These are phyloP conservation scores for Anadara kagoshimensis DNA, from an alignment of 1,140 invertebrate species.

Conservation along the genomic window DNA sequence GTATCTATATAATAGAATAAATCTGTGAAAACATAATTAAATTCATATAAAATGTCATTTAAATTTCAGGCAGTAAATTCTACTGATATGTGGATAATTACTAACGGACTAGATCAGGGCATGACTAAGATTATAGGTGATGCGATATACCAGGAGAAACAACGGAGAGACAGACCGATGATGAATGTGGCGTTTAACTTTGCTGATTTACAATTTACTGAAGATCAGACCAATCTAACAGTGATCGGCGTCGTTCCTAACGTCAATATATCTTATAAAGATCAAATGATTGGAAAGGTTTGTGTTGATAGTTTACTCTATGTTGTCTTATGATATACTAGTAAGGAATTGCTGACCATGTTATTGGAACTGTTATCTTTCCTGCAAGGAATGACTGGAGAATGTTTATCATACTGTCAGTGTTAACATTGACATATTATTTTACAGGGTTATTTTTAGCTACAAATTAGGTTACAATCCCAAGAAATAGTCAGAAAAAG, in stretches of 20 bases:
- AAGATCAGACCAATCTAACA: conserved; percentile 45
- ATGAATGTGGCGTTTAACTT: not conserved
- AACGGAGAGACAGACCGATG: conserved; percentile 34
- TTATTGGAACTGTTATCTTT: too few species aligned
- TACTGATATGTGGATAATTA: conserved; percentile 73
- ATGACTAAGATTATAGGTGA: conserved; percentile 70
- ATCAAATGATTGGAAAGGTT: conserved; percentile 36
- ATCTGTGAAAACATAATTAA: not conserved
- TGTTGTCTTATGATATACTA: too few species aligned
- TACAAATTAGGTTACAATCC: too few species aligned
- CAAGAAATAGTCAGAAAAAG: too few species aligned
- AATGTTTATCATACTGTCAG: too few species aligned
- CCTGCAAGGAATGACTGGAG: too few species aligned
- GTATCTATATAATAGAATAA: not conserved
- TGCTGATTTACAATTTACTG: not conserved
- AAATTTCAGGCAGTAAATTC: conserved; percentile 63
- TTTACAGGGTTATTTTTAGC: too few species aligned
- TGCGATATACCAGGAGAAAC: conserved; percentile 64
- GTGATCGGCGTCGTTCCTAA: conserved; percentile 45
- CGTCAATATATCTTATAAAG: conserved; percentile 28
- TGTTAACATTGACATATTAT: too few species aligned
- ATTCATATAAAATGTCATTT: not conserved
- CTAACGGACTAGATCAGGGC: conserved; percentile 70
- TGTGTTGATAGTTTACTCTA: too few species aligned
- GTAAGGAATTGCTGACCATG: too few species aligned